Evolutionary conservation across 2,888 invertebrate genomes (phyloP), one percentile per base, ranked within the genome.

Genomic region (Pecten maximus): DNA sequence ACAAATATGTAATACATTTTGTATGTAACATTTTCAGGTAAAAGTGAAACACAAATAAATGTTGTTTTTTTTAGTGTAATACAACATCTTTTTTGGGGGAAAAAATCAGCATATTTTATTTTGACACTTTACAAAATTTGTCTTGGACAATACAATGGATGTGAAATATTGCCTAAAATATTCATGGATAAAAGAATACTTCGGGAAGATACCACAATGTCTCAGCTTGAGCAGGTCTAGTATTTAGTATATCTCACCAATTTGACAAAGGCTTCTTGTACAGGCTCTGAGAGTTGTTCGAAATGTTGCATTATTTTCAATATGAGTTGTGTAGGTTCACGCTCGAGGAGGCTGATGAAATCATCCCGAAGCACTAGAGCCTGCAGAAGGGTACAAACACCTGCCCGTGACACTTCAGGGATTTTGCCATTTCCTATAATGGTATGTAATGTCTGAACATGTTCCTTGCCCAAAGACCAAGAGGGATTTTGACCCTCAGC

Each of bases 401-500:
- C 88, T 15, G 89, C 88, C 48, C 91, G 74, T 23, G 90, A 44
- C 28, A 90, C 89, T 35, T 92, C 92, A 2, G 89, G 91, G 35
- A 91, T 91, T 87, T 93, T 91, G 40, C 90, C 89, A 54, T 93
- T 93, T 23, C 93, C 92, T 28, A 93, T 92, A 50, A 94, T 91
- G 89, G 90, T 93, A 89, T 91, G 92, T 50, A 95, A 88, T 28
- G 92, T 87, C 40, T 92, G 92, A 40, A 95, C 90, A 91, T 95
- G 95, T 60, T 93, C 92, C 90, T 93, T 93, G 50, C 94, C 93
- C 16, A 94, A 91, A 6, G 94, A 94, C 94, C 94, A 95, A 15
- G 90, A 90, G 12, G 92, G 89, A 19, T 90, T 88, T 39, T 93
- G 90, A 40, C 44, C 88, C 16, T 90, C 89, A n/a, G 88, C 87